Percentiles rank a stretch among this genome's conserved stretches.
phyloP scores from a whole-genome alignment of 2,113 vertebrate species.

The Chaetodon auriga region DNA sequence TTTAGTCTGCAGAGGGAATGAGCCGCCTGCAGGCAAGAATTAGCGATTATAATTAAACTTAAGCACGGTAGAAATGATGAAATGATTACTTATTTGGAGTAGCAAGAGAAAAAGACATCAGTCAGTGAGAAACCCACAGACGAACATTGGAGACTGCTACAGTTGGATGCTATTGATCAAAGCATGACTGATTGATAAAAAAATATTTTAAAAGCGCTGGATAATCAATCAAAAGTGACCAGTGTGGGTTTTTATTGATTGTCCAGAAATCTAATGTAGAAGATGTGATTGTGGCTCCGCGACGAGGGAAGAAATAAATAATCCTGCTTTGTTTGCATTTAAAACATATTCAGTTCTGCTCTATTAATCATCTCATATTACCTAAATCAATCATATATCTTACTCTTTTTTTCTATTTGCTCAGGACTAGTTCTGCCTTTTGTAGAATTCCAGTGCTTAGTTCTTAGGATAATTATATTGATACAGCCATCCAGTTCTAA shows the following conservation, averaged over 20 bases:
- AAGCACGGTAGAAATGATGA: constrained; percentile 5
- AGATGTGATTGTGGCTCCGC: constrained; percentile 8
- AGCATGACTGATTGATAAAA: constrained; percentile 33
- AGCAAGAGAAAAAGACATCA: background rate
- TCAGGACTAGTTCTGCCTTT: background rate
- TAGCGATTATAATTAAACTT: constrained; percentile 7
- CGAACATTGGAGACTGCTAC: background rate
- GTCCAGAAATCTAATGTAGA: constrained; percentile 50
- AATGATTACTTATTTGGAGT: background rate
- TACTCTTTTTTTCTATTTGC: background rate
- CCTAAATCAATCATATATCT: constrained; percentile 1
- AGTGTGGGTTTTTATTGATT: constrained; percentile 41
- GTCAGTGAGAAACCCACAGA: background rate
- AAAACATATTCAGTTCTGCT: constrained; percentile 32
- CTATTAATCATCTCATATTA: constrained; percentile 27
- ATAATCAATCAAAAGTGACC: constrained; percentile 38
- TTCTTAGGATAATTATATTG: constrained; percentile 69
- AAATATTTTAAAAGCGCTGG: background rate
- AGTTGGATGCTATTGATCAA: background rate
- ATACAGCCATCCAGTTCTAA: constrained; percentile 69
- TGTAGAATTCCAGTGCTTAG: constrained; percentile 15
- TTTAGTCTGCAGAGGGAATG: background rate
- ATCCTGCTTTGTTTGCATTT: constrained; percentile 26
- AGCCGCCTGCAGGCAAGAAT: background rate
- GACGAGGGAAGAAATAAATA: constrained; percentile 8